Percentiles rank a stretch among this genome's conserved stretches.
These are phyloP conservation scores for Keiferia lycopersicella DNA, from an alignment of 2,888 invertebrate species.

Conservation along the genomic window DNA sequence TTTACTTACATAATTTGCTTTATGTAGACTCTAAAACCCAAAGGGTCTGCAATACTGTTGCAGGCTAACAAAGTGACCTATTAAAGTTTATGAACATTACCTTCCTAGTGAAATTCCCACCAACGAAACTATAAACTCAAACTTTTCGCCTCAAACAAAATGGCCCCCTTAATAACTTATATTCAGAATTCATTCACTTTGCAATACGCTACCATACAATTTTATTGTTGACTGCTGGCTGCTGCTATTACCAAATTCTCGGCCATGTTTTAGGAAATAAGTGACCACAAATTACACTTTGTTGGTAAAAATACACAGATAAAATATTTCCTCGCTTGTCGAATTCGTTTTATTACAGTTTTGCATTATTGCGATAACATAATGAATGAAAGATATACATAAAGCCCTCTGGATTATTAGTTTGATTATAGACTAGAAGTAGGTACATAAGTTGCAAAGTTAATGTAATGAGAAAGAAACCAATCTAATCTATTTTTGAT, in stretches of 20 bases:
- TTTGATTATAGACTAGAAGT: no score
- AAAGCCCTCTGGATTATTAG: no score
- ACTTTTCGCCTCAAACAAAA: neutral
- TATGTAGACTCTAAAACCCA: neutral
- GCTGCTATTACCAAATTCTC: neutral
- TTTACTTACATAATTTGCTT: neutral
- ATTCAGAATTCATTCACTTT: neutral
- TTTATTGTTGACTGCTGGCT: slow-evolving; percentile 10
- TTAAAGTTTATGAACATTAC: no score
- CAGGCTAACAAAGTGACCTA: no score
- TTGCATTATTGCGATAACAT: neutral
- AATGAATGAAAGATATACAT: no score
- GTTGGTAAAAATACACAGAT: neutral
- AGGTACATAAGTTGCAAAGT: no score
- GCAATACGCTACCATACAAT: neutral
- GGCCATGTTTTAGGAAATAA: neutral
- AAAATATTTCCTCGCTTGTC: neutral
- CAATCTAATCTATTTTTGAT: no score
- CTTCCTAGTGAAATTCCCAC: no score
- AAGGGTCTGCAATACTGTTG: neutral
- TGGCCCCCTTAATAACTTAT: neutral
- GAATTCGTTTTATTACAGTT: neutral
- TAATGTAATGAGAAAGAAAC: no score
- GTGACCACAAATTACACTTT: neutral
- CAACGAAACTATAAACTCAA: no score